Percentiles rank a stretch among this genome's conserved stretches.
Evolutionary conservation across 1,140 invertebrate genomes (phyloP).

Genomic region (Papilio machaon): DNA sequence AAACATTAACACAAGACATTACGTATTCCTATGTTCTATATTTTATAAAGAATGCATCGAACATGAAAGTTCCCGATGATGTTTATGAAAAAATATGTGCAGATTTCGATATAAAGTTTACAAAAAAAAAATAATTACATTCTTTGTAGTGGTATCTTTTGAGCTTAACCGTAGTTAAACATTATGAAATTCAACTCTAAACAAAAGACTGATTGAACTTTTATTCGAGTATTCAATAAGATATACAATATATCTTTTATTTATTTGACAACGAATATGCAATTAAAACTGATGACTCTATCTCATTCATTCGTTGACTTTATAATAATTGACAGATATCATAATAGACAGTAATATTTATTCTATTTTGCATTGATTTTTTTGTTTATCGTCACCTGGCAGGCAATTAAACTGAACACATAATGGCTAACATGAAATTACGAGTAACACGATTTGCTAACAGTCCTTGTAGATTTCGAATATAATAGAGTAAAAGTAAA

Average conservation of each 20-base stretch:
- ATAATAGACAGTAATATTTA: slow-evolving; percentile 64
- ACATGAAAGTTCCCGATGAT: too few relatives aligned
- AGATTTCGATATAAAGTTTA: too few relatives aligned
- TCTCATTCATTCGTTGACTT: slow-evolving; percentile 45
- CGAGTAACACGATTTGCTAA: slow-evolving; percentile 36
- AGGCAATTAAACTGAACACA: slow-evolving; percentile 61
- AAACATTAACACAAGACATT: neutral
- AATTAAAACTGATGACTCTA: slow-evolving; percentile 73
- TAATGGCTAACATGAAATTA: slow-evolving; percentile 63
- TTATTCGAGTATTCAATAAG: neutral
- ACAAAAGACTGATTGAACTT: slow-evolving; percentile 38
- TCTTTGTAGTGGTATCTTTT: too few relatives aligned
- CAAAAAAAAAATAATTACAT: too few relatives aligned
- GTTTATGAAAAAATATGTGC: too few relatives aligned
- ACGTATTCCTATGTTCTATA: neutral
- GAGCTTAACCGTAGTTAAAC: neutral
- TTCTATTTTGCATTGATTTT: slow-evolving; percentile 62
- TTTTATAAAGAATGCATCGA: too few relatives aligned
- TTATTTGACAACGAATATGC: slow-evolving; percentile 43
- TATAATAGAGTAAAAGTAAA: neutral
- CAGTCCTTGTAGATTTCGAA: neutral
- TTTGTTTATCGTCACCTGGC: slow-evolving; percentile 68
- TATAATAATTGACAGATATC: slow-evolving; percentile 60
- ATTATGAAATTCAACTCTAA: slow-evolving; percentile 19
- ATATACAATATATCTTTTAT: slow-evolving; percentile 29